phyloP scores from a whole-genome alignment of 2,888 invertebrate species.

The Priocnemis perturbator region DNA sequence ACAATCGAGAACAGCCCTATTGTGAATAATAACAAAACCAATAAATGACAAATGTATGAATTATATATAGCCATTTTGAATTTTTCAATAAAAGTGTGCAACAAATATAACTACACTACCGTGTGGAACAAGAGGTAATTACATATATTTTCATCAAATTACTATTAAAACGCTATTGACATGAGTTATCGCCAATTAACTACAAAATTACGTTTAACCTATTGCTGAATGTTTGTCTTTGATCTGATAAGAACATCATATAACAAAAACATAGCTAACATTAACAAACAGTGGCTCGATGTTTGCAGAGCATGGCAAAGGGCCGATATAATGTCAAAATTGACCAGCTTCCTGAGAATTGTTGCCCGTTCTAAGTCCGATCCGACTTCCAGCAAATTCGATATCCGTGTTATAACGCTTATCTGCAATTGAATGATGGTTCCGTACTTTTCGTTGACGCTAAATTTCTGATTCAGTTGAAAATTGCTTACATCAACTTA shows the following conservation, averaged over 20 bases:
- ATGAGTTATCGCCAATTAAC: too few relatives aligned
- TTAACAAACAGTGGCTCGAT: constrained; percentile 18
- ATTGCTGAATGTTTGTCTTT: too few relatives aligned
- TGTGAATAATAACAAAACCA: neutral
- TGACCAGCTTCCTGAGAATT: constrained; percentile 34
- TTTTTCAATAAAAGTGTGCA: too few relatives aligned
- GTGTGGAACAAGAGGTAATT: too few relatives aligned
- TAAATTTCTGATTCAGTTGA: too few relatives aligned
- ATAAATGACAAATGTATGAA: too few relatives aligned
- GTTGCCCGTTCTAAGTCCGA: neutral
- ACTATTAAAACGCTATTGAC: neutral
- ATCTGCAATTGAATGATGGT: constrained; percentile 17
- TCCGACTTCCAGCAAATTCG: constrained; percentile 14
- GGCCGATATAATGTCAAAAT: constrained; percentile 40
- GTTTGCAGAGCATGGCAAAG: constrained; percentile 41
- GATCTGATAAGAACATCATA: neutral
- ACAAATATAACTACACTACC: too few relatives aligned
- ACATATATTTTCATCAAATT: too few relatives aligned
- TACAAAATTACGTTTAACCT: too few relatives aligned
- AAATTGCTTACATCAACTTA: constrained; percentile 28
- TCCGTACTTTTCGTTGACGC: too few relatives aligned
- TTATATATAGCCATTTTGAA: too few relatives aligned
- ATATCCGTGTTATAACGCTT: constrained; percentile 22
- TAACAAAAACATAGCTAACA: constrained; percentile 27
- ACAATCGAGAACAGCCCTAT: constrained; percentile 39